Evolutionary conservation across 1,140 invertebrate species (phyloP).

Genomic region (Charaxes varanes): DNA sequence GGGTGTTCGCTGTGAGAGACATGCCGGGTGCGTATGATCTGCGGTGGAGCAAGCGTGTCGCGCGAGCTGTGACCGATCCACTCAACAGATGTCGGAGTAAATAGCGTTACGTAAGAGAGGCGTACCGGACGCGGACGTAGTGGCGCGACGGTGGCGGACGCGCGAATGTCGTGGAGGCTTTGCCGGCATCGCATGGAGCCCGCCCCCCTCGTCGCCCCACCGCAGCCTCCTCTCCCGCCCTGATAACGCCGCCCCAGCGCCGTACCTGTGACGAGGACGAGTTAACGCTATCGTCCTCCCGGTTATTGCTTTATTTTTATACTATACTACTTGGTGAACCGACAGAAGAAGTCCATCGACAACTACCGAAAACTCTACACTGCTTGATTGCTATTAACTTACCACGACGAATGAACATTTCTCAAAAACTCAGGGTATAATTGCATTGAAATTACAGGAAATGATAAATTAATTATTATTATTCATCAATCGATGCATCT

Average conservation of each 20-base stretch:
- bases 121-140: slow-evolving; percentile 49
- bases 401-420: too few species aligned
- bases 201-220: slow-evolving; percentile 19
- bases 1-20: slow-evolving; percentile 29
- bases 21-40: slow-evolving; percentile 48
- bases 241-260: slow-evolving; percentile 21
- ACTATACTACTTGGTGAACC: too few species aligned
- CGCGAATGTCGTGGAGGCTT: slow-evolving; percentile 59
- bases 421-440: too few species aligned
- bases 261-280: slow-evolving; percentile 36
- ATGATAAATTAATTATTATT: too few species aligned
- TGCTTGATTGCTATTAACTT: too few species aligned
- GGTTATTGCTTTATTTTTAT: slow-evolving; percentile 31
- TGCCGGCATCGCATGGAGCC: slow-evolving; percentile 34
- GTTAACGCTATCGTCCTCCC: slow-evolving; percentile 29
- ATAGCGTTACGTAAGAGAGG: slow-evolving; percentile 56
- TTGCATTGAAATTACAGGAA: too few species aligned
- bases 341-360: too few species aligned
- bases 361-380: too few species aligned
- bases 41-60: slow-evolving; percentile 57
- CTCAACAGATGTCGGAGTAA: slow-evolving; percentile 65
- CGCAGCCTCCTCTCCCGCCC: slow-evolving; percentile 19
- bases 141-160: slow-evolving; percentile 41
- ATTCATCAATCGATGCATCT: too few species aligned
- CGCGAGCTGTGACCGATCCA: slow-evolving; percentile 31